A percentile compares a stretch with the other conserved stretches of the same genome.
Evolutionary conservation across 2,113 vertebrate species (phyloP).

Genomic region (Andinoacara biseriatus): DNA sequence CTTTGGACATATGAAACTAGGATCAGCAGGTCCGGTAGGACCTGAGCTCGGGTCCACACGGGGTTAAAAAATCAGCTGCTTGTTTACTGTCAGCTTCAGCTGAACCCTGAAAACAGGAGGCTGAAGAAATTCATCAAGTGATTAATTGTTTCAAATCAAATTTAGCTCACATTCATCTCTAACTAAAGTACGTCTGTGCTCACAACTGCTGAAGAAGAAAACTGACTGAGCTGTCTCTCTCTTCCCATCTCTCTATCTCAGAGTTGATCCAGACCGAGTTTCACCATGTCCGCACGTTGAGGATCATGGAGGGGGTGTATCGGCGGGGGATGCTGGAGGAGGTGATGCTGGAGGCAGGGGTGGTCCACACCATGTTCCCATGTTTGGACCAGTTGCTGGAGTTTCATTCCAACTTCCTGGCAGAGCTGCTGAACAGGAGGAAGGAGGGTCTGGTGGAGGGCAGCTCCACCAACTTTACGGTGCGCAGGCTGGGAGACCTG

Average conservation of each 20-base stretch:
- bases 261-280: slow-evolving; percentile 96
- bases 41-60: too few relatives aligned
- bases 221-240: neutral
- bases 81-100: too few relatives aligned
- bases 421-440: slow-evolving; percentile 83
- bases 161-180: too few relatives aligned
- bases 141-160: too few relatives aligned
- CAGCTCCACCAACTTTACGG: slow-evolving; percentile 89
- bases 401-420: slow-evolving; percentile 87
- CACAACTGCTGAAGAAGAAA: neutral
- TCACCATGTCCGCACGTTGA: slow-evolving; percentile 90
- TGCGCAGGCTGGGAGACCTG: slow-evolving; percentile 87
- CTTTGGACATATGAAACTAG: too few relatives aligned
- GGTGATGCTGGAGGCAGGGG: slow-evolving; percentile 85
- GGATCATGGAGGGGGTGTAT: slow-evolving; percentile 93
- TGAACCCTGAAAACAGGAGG: too few relatives aligned
- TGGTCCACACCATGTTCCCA: slow-evolving; percentile 90
- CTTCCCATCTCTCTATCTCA: slow-evolving; percentile 47
- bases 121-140: too few relatives aligned
- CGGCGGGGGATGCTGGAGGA: slow-evolving; percentile 92
- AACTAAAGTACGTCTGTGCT: neutral
- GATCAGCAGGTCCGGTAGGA: too few relatives aligned
- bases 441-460: slow-evolving; percentile 82
- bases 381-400: slow-evolving; percentile 90
- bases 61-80: too few relatives aligned